Evolutionary conservation across 2,888 invertebrate genomes (phyloP).

Genomic region (Ashinkailepas kermadecensis): DNA sequence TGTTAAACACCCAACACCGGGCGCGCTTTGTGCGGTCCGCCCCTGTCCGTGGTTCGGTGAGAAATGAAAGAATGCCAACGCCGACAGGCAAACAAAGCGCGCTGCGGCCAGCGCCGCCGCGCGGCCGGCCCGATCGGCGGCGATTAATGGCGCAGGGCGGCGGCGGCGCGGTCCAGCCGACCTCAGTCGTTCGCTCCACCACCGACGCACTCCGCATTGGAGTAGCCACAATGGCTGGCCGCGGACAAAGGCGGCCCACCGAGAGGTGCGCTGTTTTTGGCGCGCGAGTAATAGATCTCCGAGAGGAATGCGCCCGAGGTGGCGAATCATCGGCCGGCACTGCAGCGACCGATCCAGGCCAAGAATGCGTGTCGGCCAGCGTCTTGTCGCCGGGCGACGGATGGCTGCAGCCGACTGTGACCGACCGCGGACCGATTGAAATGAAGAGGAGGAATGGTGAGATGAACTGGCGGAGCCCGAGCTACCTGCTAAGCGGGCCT

Average conservation of each 20-base stretch:
- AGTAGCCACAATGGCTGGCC: not conserved
- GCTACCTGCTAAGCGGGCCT: not conserved
- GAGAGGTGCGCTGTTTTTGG: not conserved
- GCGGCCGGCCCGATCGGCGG: not conserved
- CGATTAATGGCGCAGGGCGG: not conserved
- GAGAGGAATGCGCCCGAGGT: not conserved
- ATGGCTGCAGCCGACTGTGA: not conserved
- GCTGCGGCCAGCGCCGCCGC: not conserved
- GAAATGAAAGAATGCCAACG: not conserved
- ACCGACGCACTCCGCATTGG: not conserved
- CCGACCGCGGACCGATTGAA: not conserved
- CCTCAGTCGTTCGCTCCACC: not conserved
- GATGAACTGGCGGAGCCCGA: not conserved
- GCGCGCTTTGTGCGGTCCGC: not conserved
- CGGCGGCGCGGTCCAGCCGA: not conserved
- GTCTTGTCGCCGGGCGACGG: not conserved
- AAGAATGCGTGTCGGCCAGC: not conserved
- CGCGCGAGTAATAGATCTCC: not conserved
- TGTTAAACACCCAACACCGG: not conserved
- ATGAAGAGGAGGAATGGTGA: not conserved
- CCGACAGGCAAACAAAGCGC: not conserved
- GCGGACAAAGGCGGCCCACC: not conserved
- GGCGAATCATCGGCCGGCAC: not conserved
- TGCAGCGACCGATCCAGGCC: not conserved
- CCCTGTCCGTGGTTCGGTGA: not conserved